Evolutionary conservation across 2,113 vertebrate genomes (phyloP).

Genomic region (Andinoacara biseriatus): DNA sequence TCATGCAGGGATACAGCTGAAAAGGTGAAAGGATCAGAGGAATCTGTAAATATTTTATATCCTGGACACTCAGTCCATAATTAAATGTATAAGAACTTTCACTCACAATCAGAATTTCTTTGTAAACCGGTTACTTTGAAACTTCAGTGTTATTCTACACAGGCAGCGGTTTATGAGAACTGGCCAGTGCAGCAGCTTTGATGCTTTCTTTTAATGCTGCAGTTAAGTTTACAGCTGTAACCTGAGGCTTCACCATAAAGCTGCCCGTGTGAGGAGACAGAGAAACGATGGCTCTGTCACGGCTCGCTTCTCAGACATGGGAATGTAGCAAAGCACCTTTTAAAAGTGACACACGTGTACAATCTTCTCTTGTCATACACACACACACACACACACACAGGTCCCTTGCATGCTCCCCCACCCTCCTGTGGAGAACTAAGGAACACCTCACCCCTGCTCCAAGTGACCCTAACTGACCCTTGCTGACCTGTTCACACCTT

Average conservation of each 20-base stretch:
- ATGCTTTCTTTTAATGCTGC: not conserved
- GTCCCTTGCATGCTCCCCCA: conserved; percentile 30
- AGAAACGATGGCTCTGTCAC: conserved; percentile 22
- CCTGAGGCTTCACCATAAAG: conserved; percentile 31
- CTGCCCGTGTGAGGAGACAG: not conserved
- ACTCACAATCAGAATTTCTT: not conserved
- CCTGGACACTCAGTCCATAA: not conserved
- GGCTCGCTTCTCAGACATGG: conserved; percentile 46
- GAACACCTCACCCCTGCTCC: conserved; percentile 12
- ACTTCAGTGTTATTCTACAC: not conserved
- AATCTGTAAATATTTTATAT: not conserved
- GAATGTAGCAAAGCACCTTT: conserved; percentile 35
- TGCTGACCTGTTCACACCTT: conserved; percentile 60
- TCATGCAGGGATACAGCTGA: not conserved
- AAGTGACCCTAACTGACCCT: conserved; percentile 34
- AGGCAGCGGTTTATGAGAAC: not conserved
- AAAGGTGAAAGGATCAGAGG: not conserved
- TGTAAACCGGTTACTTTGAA: not conserved
- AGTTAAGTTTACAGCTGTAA: conserved; percentile 30
- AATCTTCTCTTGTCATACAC: conserved; percentile 12
- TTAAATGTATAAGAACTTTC: not conserved
- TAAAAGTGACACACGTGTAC: conserved; percentile 47
- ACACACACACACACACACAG: conserved; percentile 9
- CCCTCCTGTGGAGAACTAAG: conserved; percentile 36
- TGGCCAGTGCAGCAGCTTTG: not conserved